Conservation (phyloP, 2,113 vertebrate species). For the Alethe diademata region DNA sequence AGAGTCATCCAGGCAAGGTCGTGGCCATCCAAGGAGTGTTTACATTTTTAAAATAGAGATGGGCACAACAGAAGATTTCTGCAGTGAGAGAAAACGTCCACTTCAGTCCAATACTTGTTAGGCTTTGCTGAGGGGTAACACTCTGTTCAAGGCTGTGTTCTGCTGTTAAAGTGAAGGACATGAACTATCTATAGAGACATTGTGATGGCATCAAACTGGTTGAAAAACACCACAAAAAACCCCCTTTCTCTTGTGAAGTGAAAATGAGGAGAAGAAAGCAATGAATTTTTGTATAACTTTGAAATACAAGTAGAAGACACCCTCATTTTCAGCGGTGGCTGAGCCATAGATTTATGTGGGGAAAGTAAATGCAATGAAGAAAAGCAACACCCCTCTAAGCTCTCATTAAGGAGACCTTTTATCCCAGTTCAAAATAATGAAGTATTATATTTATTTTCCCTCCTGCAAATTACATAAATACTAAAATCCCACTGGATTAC, state of each 20-base stretch:
- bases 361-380: background rate
- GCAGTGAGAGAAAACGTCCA: background rate
- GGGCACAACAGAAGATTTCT: background rate
- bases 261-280: background rate
- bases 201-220: background rate
- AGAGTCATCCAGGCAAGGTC: background rate
- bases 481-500: background rate
- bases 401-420: background rate
- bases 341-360: background rate
- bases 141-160: slow-evolving; percentile 13
- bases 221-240: background rate
- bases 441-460: background rate
- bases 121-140: background rate
- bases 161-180: background rate
- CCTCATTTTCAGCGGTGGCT: background rate
- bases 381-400: background rate
- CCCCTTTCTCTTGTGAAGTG: background rate
- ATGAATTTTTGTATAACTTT: background rate
- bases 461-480: background rate
- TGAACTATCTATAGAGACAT: background rate
- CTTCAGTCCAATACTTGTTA: background rate
- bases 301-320: background rate
- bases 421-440: background rate
- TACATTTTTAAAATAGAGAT: background rate
- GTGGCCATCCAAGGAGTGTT: background rate